phyloP scores from a whole-genome alignment of 2,797 vertebrate genomes.

The Oreonectes daqikongensis region DNA sequence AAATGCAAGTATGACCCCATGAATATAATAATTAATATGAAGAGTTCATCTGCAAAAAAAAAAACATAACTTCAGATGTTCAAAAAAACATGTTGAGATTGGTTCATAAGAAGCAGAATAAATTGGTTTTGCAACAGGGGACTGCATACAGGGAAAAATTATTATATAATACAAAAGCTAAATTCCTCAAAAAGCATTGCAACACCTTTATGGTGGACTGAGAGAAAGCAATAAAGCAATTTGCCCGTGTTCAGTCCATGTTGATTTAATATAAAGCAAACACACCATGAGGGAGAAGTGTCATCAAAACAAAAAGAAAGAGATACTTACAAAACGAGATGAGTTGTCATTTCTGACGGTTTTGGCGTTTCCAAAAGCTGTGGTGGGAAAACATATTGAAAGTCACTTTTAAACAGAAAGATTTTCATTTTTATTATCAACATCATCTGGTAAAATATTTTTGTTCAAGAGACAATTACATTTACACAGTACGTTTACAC shows the following conservation, averaged over 20 bases:
- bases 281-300: constrained; percentile 19
- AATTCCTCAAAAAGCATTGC: not conserved
- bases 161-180: not conserved
- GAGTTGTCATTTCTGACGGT: constrained; percentile 98
- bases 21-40: too few relatives aligned
- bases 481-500: not conserved
- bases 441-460: not conserved
- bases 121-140: not conserved
- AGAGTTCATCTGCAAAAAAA: too few relatives aligned
- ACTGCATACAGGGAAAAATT: not conserved
- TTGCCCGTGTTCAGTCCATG: constrained; percentile 33
- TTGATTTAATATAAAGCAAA: constrained; percentile 54
- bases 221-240: not conserved
- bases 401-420: not conserved
- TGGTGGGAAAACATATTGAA: constrained; percentile 57
- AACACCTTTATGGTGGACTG: not conserved
- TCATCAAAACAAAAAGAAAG: constrained; percentile 32
- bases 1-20: too few relatives aligned
- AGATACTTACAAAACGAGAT: constrained; percentile 96
- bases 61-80: too few relatives aligned
- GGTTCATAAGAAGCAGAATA: constrained; percentile 13
- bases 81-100: too few relatives aligned
- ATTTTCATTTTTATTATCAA: constrained; percentile 1
- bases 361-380: constrained; percentile 99
- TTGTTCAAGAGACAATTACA: too few relatives aligned